Conservation (phyloP, 2,113 vertebrate genomes). For the Rana temporaria region DNA sequence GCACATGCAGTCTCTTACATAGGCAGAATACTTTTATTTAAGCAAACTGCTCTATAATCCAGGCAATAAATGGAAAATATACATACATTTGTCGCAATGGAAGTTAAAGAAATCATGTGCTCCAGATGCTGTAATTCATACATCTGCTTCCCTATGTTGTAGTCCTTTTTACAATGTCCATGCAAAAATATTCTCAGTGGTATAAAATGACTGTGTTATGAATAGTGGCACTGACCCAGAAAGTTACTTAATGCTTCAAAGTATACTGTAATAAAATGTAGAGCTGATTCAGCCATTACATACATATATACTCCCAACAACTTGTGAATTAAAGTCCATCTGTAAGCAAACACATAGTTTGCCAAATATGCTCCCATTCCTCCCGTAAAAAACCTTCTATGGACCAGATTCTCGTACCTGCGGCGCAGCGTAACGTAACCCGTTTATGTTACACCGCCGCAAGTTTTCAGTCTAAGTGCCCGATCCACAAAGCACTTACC, state of each 20-base stretch:
- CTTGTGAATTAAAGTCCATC: too few relatives aligned
- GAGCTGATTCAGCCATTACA: background rate
- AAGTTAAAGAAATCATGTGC: background rate
- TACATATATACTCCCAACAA: background rate
- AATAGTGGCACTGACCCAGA: constrained; percentile 29
- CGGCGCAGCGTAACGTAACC: too few relatives aligned
- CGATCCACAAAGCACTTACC: too few relatives aligned
- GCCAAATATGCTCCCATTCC: too few relatives aligned
- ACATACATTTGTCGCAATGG: background rate
- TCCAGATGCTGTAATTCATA: constrained; percentile 16
- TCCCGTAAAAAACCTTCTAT: too few relatives aligned
- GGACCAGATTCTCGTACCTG: too few relatives aligned
- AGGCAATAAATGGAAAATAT: background rate
- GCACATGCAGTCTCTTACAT: too few relatives aligned
- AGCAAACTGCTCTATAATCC: background rate
- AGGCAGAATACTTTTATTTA: too few relatives aligned
- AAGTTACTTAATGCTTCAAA: background rate
- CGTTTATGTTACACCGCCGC: too few relatives aligned
- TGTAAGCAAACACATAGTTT: too few relatives aligned
- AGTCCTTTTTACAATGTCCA: background rate
- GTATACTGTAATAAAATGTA: constrained; percentile 8
- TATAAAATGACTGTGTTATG: background rate
- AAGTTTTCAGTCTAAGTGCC: too few relatives aligned
- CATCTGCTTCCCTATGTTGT: constrained; percentile 17
- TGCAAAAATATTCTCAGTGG: background rate